Base-by-base conservation (phyloP, 1,140 invertebrate genomes). In the Scaptodrosophila lebanonensis region DNA sequence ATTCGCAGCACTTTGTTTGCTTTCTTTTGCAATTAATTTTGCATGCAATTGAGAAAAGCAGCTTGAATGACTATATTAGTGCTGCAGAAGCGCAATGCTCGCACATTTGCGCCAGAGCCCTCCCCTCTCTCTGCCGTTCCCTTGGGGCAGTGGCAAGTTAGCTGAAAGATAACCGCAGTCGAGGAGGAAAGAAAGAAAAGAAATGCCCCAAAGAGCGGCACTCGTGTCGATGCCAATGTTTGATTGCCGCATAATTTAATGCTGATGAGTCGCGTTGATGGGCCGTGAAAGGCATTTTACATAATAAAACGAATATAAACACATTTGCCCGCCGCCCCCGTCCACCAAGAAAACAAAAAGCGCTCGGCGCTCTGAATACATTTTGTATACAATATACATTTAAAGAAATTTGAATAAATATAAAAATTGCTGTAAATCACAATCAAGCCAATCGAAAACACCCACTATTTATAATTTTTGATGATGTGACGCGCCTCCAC, bases 371-470 rank as follows among this genome's bases (percentile, higher is more conserved):
- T 40, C 33, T 22, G 53, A 29, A n/a, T 18, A 35, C 36, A 18
- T 15, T 66, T 18, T 50, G 50, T 61, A 35, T 35, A 8, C 30
- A 20, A 18, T 7, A 4, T 8, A 22, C 35, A 13, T 35, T 22
- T 51, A 64, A 47, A 56, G 42, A 73, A 68, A 79, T 79, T 75
- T 70, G 61, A 83, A 75, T 70, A 75, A 75, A 82, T 82, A 75
- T 75, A 57, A 68, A 62, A 66, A 64, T 62, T 63, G 76, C 62
- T 75, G 75, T 82, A 82, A 82, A 82, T 82, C 75, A 82, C 75
- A 82, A 82, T 82, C 75, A 82, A 82, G 69, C 70, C 66, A 75
- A 82, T 75, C 69, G 70, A 82, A 59, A 68, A 82, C 75, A 76
- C 75, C 75, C 75, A 82, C 75, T 82, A 82, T 82, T 82, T 69